Conservation (phyloP, 2,113 vertebrate genomes). For the Hirundichthys speculiger region DNA sequence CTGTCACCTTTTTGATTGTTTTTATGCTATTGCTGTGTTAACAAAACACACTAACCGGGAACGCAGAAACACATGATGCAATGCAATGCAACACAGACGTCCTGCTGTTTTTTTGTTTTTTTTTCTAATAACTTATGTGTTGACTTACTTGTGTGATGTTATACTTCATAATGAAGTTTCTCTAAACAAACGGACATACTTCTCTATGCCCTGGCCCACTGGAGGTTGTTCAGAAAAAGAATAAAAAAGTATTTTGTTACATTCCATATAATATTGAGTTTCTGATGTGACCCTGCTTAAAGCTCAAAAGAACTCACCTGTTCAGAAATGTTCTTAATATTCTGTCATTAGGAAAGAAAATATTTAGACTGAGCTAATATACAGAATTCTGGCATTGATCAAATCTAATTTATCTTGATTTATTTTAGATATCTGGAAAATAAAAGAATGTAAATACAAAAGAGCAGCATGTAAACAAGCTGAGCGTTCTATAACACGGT, state of each 20-base stretch:
- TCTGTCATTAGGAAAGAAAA: too few relatives aligned
- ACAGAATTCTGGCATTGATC: too few relatives aligned
- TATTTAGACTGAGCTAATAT: too few relatives aligned
- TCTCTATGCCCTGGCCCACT: neutral
- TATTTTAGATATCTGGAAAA: neutral
- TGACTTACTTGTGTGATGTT: constrained; percentile 6
- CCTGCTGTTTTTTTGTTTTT: constrained; percentile 25
- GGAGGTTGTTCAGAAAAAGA: neutral
- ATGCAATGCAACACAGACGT: constrained; percentile 38
- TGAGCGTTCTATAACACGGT: neutral
- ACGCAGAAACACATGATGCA: constrained; percentile 62
- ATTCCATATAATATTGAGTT: too few relatives aligned
- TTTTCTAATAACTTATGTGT: constrained; percentile 24
- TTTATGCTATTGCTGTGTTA: constrained; percentile 35
- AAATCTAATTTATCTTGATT: neutral
- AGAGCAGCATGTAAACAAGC: neutral
- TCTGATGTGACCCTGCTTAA: too few relatives aligned
- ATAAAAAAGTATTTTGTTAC: too few relatives aligned
- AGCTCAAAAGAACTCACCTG: too few relatives aligned
- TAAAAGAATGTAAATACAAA: neutral
- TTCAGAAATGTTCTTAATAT: too few relatives aligned
- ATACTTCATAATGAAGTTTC: constrained; percentile 1
- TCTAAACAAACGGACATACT: neutral
- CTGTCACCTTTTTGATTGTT: constrained; percentile 53
- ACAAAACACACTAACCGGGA: constrained; percentile 29